Evolutionary conservation across 2,888 invertebrate species (phyloP).

Genomic region (Drosophila anomelani): DNA sequence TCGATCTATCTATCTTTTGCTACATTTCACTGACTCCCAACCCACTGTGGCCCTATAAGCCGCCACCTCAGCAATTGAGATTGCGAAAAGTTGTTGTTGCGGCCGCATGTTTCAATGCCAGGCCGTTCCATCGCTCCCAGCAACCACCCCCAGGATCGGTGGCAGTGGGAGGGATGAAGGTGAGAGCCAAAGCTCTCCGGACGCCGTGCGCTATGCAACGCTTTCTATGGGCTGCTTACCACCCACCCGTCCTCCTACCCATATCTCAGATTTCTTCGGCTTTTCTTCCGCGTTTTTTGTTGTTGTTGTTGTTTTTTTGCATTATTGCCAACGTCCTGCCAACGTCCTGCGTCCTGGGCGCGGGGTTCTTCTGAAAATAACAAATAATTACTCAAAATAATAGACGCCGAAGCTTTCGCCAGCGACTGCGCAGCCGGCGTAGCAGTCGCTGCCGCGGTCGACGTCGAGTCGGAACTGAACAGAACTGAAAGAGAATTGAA

Average conservation of each 20-base stretch:
- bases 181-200: slow-evolving; percentile 34
- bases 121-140: slow-evolving; percentile 47
- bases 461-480: slow-evolving; percentile 30
- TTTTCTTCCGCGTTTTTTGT: slow-evolving; percentile 30
- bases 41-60: slow-evolving; percentile 31
- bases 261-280: slow-evolving; percentile 49
- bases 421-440: slow-evolving; percentile 49
- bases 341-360: slow-evolving; percentile 32
- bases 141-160: slow-evolving; percentile 55
- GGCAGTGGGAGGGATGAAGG: slow-evolving; percentile 10
- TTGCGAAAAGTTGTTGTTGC: slow-evolving; percentile 55
- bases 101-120: slow-evolving; percentile 58
- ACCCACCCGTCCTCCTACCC: slow-evolving; percentile 5
- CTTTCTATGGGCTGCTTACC: slow-evolving; percentile 29
- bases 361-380: slow-evolving; percentile 60
- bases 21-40: neutral
- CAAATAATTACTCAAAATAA: slow-evolving; percentile 80
- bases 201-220: slow-evolving; percentile 70
- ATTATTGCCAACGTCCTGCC: neutral
- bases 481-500: slow-evolving; percentile 58
- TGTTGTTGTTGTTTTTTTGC: too few relatives aligned
- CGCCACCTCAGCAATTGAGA: slow-evolving; percentile 60
- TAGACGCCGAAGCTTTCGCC: slow-evolving; percentile 39
- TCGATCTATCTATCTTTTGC: too few relatives aligned
- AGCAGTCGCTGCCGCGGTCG: slow-evolving; percentile 38